Conservation (phyloP, 2,888 invertebrate genomes). For the Pachliopta kotzebuea region DNA sequence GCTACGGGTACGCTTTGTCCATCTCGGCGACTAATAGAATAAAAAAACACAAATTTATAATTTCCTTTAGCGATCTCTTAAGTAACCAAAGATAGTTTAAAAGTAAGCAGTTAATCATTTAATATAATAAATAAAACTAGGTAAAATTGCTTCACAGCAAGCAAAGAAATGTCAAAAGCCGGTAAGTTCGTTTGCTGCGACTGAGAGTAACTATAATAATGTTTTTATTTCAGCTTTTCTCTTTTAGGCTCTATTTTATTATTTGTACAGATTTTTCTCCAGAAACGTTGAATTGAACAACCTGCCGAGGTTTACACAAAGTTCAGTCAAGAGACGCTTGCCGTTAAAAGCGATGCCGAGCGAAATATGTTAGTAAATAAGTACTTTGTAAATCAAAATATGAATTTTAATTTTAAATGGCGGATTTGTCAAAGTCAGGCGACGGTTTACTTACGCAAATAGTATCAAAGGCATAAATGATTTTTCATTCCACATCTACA, state of each 20-base stretch:
- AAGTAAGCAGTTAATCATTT: no score
- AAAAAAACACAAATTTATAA: no score
- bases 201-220: conserved; percentile 11
- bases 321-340: conserved; percentile 29
- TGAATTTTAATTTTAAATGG: conserved; percentile 30
- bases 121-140: no score
- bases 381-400: conserved; percentile 31
- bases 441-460: conserved; percentile 24
- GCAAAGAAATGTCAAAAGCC: conserved; percentile 2
- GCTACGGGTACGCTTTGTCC: no score
- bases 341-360: conserved; percentile 30
- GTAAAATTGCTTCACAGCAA: neutral
- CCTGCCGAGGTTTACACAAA: conserved; percentile 30
- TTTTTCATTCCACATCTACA: conserved; percentile 11
- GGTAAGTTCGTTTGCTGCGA: conserved; percentile 13
- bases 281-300: conserved; percentile 30
- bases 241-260: conserved; percentile 28
- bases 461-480: conserved; percentile 24
- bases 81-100: no score
- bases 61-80: no score
- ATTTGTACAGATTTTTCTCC: conserved; percentile 25
- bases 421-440: conserved; percentile 28
- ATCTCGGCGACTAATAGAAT: no score
- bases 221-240: conserved; percentile 20
- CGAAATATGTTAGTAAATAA: conserved; percentile 31